These are phyloP conservation scores for Sarotherodon lohbergeri DNA, from an alignment of 2,113 vertebrate genomes.

Conservation along the genomic window DNA sequence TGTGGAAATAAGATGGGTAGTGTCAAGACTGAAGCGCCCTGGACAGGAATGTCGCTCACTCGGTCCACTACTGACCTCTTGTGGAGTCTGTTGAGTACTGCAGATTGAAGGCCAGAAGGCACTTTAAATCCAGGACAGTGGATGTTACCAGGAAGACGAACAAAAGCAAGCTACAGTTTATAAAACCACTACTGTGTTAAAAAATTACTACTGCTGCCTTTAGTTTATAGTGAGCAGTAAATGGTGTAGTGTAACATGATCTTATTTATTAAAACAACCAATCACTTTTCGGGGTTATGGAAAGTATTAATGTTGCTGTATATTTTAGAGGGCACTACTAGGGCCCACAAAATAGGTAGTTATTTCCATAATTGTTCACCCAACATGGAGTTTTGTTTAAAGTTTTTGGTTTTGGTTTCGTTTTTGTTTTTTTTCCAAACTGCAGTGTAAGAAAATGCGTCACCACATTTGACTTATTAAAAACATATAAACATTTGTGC, in stretches of 20 bases:
- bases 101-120: not conserved
- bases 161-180: not conserved
- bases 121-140: not conserved
- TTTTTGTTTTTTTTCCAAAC: not conserved
- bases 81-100: conserved; percentile 19
- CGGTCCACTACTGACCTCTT: conserved; percentile 39
- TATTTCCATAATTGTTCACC: not conserved
- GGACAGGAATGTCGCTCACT: not conserved
- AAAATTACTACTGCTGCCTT: not conserved
- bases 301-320: not conserved
- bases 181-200: not conserved
- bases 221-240: not conserved
- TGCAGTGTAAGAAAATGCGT: not conserved
- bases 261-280: not conserved
- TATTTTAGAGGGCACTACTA: not conserved
- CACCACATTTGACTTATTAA: not conserved
- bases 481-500: not conserved
- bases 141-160: not conserved
- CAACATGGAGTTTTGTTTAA: not conserved
- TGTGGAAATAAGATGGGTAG: not conserved
- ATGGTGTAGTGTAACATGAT: not conserved
- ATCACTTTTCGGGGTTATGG: not conserved
- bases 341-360: not conserved
- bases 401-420: not conserved
- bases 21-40: not conserved